These are phyloP conservation scores for Seladonia tumulorum DNA, from an alignment of 2,888 invertebrate species.

Conservation along the genomic window DNA sequence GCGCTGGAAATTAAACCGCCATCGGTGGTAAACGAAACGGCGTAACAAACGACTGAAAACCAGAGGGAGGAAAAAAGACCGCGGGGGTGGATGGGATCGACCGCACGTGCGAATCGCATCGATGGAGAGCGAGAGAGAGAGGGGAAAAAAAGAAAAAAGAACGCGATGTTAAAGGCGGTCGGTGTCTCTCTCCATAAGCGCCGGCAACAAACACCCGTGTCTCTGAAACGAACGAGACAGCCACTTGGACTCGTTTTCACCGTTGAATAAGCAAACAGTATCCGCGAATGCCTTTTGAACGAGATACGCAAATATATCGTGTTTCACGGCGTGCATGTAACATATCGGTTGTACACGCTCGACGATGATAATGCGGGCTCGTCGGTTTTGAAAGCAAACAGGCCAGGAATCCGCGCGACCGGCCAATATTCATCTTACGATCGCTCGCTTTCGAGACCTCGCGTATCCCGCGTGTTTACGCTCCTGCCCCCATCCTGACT, in stretches of 20 bases:
- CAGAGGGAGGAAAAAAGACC: neutral
- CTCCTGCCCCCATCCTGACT: too few species aligned
- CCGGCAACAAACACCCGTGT: constrained; percentile 28
- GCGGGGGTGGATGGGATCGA: constrained; percentile 7
- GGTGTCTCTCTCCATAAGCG: neutral
- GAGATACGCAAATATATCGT: constrained; percentile 63
- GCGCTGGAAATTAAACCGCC: constrained; percentile 7
- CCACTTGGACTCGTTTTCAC: constrained; percentile 34
- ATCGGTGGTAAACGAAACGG: neutral
- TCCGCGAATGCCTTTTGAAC: constrained; percentile 39
- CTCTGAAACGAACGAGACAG: constrained; percentile 21
- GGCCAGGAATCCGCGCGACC: constrained; percentile 1
- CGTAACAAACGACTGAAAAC: constrained; percentile 7
- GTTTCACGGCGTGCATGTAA: constrained; percentile 42
- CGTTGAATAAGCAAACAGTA: constrained; percentile 64
- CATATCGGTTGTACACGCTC: constrained; percentile 20
- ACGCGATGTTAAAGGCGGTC: neutral
- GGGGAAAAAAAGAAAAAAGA: neutral
- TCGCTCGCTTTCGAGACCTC: neutral
- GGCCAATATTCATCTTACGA: constrained; percentile 19
- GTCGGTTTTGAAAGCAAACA: constrained; percentile 23
- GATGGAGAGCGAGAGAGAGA: neutral
- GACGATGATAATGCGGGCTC: constrained; percentile 38
- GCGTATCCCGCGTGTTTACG: neutral
- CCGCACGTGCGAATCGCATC: constrained; percentile 8